A percentile compares a stretch with the other conserved stretches of the same genome.
phyloP scores from a whole-genome alignment of 2,888 invertebrate species.

The Tetranychus truncatus region DNA sequence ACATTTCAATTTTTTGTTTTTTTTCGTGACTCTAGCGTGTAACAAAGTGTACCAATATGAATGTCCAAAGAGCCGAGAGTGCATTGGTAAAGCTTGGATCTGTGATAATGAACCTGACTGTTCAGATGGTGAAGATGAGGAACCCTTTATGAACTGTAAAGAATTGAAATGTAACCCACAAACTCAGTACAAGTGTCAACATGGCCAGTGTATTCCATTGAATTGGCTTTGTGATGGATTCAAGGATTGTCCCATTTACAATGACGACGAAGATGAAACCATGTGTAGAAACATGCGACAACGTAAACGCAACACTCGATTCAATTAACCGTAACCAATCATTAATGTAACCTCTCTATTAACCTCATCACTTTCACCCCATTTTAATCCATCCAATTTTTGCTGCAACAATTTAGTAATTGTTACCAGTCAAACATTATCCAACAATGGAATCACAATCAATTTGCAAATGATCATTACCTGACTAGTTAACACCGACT shows the following conservation, averaged over 20 bases:
- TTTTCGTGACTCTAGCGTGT: background rate
- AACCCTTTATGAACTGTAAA: background rate
- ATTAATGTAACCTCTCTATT: no score
- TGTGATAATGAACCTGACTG: background rate
- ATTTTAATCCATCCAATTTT: no score
- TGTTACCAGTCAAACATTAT: no score
- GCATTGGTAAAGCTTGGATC: background rate
- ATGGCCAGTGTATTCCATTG: constrained; percentile 12
- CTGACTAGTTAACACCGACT: no score
- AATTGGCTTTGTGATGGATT: constrained; percentile 15
- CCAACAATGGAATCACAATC: no score
- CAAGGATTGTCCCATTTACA: constrained; percentile 12
- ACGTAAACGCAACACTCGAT: no score
- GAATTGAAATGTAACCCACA: background rate
- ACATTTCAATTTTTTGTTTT: background rate
- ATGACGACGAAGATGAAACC: background rate
- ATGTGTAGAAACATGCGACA: background rate
- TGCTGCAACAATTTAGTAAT: no score
- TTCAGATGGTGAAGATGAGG: constrained; percentile 1
- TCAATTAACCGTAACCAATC: no score
- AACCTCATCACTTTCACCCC: no score
- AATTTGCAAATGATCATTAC: no score
- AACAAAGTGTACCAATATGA: background rate
- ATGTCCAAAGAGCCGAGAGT: background rate
- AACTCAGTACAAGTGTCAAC: background rate